Evolutionary conservation across 2,113 vertebrate species (phyloP).

Genomic region (Mustela nigripes): DNA sequence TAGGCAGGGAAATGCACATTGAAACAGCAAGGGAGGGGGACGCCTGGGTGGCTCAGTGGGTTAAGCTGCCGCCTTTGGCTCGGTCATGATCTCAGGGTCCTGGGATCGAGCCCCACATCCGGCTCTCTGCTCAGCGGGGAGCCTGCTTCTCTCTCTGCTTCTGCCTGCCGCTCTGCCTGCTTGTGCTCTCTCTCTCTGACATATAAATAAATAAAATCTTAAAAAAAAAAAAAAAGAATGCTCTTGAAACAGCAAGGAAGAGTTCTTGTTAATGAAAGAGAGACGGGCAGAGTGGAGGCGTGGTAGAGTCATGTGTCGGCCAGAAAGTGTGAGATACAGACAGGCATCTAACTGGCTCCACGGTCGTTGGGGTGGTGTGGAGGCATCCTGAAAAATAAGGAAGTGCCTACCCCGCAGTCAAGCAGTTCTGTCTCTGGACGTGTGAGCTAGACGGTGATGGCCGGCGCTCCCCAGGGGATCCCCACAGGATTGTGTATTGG

Average conservation of each 20-base stretch:
- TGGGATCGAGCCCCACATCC: no score
- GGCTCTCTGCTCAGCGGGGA: no score
- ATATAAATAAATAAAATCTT: no score
- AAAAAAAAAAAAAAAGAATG: no score
- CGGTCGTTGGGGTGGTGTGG: fast-evolving
- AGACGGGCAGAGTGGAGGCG: fast-evolving
- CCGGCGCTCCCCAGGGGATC: fast-evolving
- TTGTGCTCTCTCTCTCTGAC: no score
- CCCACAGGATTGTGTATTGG: fast-evolving
- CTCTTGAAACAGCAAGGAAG: not conserved
- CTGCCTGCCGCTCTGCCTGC: no score
- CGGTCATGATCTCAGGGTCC: no score
- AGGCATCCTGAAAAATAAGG: not conserved
- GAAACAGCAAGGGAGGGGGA: not conserved
- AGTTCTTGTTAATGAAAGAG: no score
- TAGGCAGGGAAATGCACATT: not conserved
- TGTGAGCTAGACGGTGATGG: not conserved
- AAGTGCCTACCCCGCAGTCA: not conserved
- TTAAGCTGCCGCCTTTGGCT: no score
- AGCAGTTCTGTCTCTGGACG: not conserved
- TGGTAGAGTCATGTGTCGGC: fast-evolving
- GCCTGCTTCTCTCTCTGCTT: no score
- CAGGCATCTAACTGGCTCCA: fast-evolving
- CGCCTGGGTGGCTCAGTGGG: no score
- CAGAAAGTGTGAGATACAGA: no score